Conservation (phyloP, 2,888 invertebrate species). For the Drosophila anomelani region DNA sequence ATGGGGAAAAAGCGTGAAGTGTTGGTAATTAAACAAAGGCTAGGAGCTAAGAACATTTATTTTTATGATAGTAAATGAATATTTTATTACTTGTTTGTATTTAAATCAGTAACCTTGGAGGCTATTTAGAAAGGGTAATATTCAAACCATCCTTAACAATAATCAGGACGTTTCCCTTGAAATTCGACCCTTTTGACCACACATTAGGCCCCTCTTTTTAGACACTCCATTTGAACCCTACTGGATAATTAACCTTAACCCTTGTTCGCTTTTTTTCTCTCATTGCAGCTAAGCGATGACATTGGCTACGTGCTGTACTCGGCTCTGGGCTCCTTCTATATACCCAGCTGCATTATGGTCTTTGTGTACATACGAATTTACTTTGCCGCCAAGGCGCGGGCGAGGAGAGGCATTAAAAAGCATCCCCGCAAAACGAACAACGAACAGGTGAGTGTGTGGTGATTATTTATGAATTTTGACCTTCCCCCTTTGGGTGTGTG, state of each 20-base stretch:
- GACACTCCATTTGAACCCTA: slow-evolving; percentile 4
- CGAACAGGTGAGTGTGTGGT: slow-evolving; percentile 83
- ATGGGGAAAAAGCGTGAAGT: too few species aligned
- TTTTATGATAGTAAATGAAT: too few species aligned
- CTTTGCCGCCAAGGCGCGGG: slow-evolving; percentile 96
- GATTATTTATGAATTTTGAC: slow-evolving; percentile 23
- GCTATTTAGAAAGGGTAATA: background rate
- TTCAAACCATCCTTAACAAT: background rate
- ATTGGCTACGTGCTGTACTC: slow-evolving; percentile 99
- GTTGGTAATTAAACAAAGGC: background rate
- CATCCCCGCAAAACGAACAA: slow-evolving; percentile 87
- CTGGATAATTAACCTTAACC: slow-evolving; percentile 19
- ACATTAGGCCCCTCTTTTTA: background rate
- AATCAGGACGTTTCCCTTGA: background rate
- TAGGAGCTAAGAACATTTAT: too few species aligned
- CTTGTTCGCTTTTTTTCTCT: slow-evolving; percentile 9
- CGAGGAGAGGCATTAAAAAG: slow-evolving; percentile 94
- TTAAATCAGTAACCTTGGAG: too few species aligned
- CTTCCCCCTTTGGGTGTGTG: slow-evolving; percentile 8
- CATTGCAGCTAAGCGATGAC: slow-evolving; percentile 95
- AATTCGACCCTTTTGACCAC: background rate
- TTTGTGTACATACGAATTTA: slow-evolving; percentile 99
- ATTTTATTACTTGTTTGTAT: too few species aligned
- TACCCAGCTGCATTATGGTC: slow-evolving; percentile 99
- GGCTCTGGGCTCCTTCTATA: slow-evolving; percentile 99